A percentile compares a stretch with the other conserved stretches of the same genome.
Conservation (phyloP, 2,113 vertebrate genomes). For the Canis aureus region DNA sequence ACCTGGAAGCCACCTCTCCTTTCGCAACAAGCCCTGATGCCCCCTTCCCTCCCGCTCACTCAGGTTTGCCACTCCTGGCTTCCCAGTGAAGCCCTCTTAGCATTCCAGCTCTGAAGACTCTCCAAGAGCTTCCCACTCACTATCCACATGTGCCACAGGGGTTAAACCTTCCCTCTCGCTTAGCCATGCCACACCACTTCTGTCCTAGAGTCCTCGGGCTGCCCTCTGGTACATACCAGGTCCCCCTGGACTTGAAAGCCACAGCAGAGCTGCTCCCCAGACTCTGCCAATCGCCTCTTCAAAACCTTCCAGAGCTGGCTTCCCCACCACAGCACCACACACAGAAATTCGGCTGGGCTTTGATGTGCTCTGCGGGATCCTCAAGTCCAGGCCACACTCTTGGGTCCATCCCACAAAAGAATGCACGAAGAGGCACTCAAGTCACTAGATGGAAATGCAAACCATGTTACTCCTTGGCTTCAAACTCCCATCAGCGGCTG, state of each 20-base stretch:
- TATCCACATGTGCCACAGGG: background rate
- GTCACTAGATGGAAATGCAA: slow-evolving; percentile 17
- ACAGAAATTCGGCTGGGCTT: background rate
- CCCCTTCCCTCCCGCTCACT: background rate
- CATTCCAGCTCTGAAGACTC: background rate
- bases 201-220: background rate
- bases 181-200: background rate
- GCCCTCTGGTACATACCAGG: background rate
- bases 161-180: background rate
- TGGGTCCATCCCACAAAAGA: background rate
- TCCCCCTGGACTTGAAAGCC: background rate
- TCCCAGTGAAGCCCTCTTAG: background rate
- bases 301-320: background rate
- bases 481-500: background rate
- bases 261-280: background rate
- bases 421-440: background rate
- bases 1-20: background rate
- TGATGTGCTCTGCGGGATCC: background rate
- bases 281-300: background rate
- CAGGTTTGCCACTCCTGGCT: background rate
- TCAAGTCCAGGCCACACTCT: background rate
- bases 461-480: background rate
- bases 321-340: background rate
- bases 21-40: background rate
- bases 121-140: background rate